Evolutionary conservation across 2,113 vertebrate species (phyloP).

Genomic region (Myiozetetes cayanensis): DNA sequence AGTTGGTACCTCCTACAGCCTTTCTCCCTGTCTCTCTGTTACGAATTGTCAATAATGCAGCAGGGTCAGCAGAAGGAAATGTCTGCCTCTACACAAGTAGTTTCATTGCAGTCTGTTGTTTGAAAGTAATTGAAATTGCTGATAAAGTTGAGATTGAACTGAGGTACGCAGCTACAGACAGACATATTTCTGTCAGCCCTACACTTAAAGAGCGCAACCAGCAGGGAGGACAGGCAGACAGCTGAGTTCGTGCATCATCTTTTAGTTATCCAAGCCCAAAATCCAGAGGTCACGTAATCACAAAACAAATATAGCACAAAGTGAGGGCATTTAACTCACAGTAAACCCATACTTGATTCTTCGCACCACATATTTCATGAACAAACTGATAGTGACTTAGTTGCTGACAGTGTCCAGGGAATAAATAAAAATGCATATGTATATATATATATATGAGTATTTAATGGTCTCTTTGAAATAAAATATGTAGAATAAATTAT

Average conservation of each 20-base stretch:
- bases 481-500: neutral
- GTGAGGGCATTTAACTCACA: neutral
- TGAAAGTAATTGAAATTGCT: neutral
- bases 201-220: neutral
- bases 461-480: neutral
- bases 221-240: neutral
- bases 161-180: neutral
- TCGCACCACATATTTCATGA: neutral
- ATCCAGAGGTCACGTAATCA: neutral
- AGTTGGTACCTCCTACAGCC: neutral
- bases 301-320: neutral
- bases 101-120: neutral
- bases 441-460: neutral
- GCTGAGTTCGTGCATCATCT: neutral
- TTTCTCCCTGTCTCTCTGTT: neutral
- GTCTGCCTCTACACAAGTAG: too few species aligned
- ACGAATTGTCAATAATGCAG: neutral
- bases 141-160: neutral
- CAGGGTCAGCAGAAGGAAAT: neutral
- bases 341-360: neutral
- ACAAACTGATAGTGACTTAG: neutral
- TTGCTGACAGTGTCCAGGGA: neutral
- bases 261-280: neutral
- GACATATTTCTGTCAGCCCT: neutral
- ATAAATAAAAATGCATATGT: neutral